Conservation (phyloP, 2,113 vertebrate genomes). For the Aramus guarauna region DNA sequence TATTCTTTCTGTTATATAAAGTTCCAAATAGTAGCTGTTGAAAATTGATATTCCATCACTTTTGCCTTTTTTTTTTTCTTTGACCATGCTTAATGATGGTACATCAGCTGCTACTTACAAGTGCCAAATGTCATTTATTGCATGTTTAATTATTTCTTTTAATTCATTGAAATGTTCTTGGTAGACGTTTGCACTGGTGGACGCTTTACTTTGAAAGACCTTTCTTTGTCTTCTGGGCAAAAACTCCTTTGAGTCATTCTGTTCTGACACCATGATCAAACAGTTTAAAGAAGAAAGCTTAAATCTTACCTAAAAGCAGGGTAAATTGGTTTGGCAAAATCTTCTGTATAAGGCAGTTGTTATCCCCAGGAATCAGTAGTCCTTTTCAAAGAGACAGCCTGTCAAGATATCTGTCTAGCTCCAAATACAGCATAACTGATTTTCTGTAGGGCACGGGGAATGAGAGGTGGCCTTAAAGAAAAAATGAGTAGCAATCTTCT, state of each 20-base stretch:
- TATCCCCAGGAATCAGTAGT: neutral
- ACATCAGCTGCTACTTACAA: neutral
- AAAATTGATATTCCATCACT: neutral
- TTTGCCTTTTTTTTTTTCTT: neutral
- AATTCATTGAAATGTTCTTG: neutral
- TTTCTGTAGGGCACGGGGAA: neutral
- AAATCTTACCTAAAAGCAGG: neutral
- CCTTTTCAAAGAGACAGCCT: neutral
- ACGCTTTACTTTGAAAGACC: neutral
- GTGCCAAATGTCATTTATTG: neutral
- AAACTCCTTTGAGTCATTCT: neutral
- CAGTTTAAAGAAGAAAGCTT: neutral
- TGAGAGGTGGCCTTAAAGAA: neutral
- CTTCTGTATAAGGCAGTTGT: neutral
- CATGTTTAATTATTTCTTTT: neutral
- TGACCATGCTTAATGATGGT: neutral
- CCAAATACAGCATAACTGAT: neutral
- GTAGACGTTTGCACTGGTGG: neutral
- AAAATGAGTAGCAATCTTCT: neutral
- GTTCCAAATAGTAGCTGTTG: neutral
- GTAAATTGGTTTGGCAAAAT: neutral
- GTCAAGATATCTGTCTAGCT: neutral
- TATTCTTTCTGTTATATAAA: neutral
- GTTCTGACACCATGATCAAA: neutral
- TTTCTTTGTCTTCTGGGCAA: neutral